These are phyloP conservation scores for Xenentodon cancila DNA, from an alignment of 2,797 vertebrate species.

Conservation along the genomic window DNA sequence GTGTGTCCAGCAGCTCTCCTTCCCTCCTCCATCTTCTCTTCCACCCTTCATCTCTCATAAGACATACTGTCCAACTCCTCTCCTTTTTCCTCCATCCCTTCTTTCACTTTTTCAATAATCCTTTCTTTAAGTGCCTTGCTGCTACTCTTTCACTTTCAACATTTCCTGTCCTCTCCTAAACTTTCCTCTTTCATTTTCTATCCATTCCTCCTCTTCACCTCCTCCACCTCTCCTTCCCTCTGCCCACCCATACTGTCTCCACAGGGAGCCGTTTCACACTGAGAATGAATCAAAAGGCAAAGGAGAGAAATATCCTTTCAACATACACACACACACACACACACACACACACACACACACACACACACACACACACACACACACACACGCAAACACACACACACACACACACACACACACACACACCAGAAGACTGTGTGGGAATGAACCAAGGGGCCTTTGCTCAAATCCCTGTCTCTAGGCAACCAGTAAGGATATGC, in stretches of 20 bases:
- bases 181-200: constrained; percentile 74
- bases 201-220: constrained; percentile 68
- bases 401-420: constrained; percentile 29
- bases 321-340: constrained; percentile 72
- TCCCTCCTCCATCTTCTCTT: constrained; percentile 77
- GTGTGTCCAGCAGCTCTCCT: constrained; percentile 93
- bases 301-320: constrained; percentile 98
- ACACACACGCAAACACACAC: no score
- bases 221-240: constrained; percentile 87
- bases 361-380: constrained; percentile 11
- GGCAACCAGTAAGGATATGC: constrained; percentile 97
- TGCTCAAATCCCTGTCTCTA: constrained; percentile 98
- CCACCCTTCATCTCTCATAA: constrained; percentile 39
- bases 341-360: constrained; percentile 11
- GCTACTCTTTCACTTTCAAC: constrained; percentile 24
- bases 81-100: constrained; percentile 21
- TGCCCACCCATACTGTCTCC: constrained; percentile 99
- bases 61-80: constrained; percentile 42
- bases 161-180: constrained; percentile 28
- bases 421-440: constrained; percentile 87
- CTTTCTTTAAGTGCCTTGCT: constrained; percentile 26
- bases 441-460: constrained; percentile 99
- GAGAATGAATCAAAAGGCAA: constrained; percentile 98
- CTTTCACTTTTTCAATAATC: constrained; percentile 39
- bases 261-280: constrained; percentile 97